Percentiles rank a stretch among this genome's conserved stretches.
These are phyloP conservation scores for Eurypyga helias DNA, from an alignment of 2,113 vertebrate genomes.

Conservation along the genomic window DNA sequence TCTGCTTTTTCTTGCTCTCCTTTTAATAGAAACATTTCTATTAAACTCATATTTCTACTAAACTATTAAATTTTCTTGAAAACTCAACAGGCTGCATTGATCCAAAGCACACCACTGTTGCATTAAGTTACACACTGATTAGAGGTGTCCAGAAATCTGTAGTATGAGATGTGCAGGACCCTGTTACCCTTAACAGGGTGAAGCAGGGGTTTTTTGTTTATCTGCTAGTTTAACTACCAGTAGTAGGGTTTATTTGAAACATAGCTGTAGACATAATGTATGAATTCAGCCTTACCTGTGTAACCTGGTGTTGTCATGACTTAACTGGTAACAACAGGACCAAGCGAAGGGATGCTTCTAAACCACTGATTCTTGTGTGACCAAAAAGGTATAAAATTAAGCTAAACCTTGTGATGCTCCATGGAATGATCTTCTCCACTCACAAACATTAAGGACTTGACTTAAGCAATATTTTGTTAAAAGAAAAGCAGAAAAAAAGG, in stretches of 20 bases:
- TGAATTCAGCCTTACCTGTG: background rate
- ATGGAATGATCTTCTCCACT: background rate
- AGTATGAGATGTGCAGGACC: background rate
- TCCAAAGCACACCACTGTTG: background rate
- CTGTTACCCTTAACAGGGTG: background rate
- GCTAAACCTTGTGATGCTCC: background rate
- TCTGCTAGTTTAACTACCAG: background rate
- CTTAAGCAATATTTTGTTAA: background rate
- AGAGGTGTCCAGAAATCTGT: background rate
- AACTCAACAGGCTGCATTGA: background rate
- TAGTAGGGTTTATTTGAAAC: background rate
- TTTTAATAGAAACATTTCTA: conserved; percentile 47
- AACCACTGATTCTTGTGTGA: background rate
- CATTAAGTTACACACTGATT: background rate
- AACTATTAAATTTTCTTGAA: conserved; percentile 22
- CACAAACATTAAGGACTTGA: background rate
- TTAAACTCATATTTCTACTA: conserved; percentile 39
- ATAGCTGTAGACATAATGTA: background rate
- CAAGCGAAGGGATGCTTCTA: background rate
- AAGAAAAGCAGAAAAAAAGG: background rate
- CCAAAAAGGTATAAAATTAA: background rate
- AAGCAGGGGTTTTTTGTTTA: background rate
- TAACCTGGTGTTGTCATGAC: background rate
- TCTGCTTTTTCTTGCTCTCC: background rate
- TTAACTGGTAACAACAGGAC: background rate